Evolutionary conservation across 2,888 invertebrate genomes (phyloP), one percentile per base, ranked within the genome.

Genomic region (Liposcelis brunnea): DNA sequence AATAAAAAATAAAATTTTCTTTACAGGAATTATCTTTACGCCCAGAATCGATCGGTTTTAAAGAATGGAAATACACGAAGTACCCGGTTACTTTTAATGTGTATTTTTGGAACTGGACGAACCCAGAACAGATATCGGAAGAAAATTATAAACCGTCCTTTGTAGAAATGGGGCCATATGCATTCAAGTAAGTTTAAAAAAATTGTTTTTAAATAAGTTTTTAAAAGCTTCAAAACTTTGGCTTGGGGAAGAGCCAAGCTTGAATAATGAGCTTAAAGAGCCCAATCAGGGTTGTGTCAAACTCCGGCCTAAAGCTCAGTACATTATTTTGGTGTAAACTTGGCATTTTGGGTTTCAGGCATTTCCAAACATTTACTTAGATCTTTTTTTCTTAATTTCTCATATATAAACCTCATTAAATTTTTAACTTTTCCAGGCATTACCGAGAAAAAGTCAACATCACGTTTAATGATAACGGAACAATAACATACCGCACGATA

Each of bases 61-160:
- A 69, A 1, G 71, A 80, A 53, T 91, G 90, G 90, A 66, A 72
- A 50, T 76, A 80, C 56, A 79, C 83, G 0, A 86, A 87, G 0
- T 75, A 87, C 49, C 85, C 86, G 0, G 80, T 87, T 73, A 83
- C 79, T 58, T 62, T 85, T 43, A 75, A 78, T 52, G 69, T 81
- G 50, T 73, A 72, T 57, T 63, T 87, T 57, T 87, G 77, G 57
- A 83, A 87, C 60, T 81, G 85, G 69, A 80, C 79, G 1, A 87
- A 89, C 60, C 66, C 74, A 0, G 64, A 75, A 6, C 74, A 80
- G n/a, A 69, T 75, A 2, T 49, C 38, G 10, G 70, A 75, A 31
- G 68, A 70, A 2, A 58, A 60, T 1, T 65, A 65, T 50, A 74
- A 73, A 49, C 71, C 82, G 0, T 59, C 67, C 31, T 74, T 85